These are phyloP conservation scores for Paedocypris sp. DNA, from an alignment of 2,113 vertebrate genomes.

Conservation along the genomic window DNA sequence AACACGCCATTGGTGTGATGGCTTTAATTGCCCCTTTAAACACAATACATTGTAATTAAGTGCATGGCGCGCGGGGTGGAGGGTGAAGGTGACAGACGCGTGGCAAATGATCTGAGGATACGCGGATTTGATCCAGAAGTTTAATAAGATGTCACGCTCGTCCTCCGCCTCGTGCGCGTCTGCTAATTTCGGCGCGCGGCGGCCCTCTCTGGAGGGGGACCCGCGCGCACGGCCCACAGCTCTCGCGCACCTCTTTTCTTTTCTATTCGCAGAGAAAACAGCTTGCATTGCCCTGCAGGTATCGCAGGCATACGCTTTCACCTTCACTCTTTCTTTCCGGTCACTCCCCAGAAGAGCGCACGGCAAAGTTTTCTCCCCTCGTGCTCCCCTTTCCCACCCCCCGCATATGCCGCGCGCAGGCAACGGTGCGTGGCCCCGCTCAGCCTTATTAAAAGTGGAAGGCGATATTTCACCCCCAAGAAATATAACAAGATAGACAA, in stretches of 20 bases:
- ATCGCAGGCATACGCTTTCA: conserved; percentile 62
- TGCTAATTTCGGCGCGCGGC: conserved; percentile 35
- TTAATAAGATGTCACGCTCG: conserved; percentile 31
- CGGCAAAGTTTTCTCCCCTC: conserved; percentile 44
- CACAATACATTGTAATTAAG: conserved; percentile 33
- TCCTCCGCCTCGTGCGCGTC: conserved; percentile 18
- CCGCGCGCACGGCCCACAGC: conserved; percentile 11
- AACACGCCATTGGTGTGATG: conserved; percentile 22
- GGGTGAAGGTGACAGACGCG: conserved; percentile 36
- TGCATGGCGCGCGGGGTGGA: conserved; percentile 5
- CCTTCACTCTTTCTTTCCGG: conserved; percentile 80
- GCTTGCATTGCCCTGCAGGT: conserved; percentile 26
- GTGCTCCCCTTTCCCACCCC: conserved; percentile 29
- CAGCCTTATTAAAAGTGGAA: conserved; percentile 87
- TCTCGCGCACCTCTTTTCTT: conserved; percentile 25
- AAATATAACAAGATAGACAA: conserved; percentile 95
- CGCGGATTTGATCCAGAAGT: conserved; percentile 42
- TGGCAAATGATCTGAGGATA: conserved; percentile 53
- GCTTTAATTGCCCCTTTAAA: conserved; percentile 36
- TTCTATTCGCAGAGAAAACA: conserved; percentile 63
- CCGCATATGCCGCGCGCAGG: conserved; percentile 42
- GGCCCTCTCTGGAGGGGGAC: conserved; percentile 23
- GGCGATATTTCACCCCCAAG: conserved; percentile 89
- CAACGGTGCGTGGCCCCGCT: conserved; percentile 72
- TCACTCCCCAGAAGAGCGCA: conserved; percentile 75